Evolutionary conservation across 2,113 vertebrate species (phyloP), one percentile per base, ranked within the genome.

Genomic region (Serinus canaria): DNA sequence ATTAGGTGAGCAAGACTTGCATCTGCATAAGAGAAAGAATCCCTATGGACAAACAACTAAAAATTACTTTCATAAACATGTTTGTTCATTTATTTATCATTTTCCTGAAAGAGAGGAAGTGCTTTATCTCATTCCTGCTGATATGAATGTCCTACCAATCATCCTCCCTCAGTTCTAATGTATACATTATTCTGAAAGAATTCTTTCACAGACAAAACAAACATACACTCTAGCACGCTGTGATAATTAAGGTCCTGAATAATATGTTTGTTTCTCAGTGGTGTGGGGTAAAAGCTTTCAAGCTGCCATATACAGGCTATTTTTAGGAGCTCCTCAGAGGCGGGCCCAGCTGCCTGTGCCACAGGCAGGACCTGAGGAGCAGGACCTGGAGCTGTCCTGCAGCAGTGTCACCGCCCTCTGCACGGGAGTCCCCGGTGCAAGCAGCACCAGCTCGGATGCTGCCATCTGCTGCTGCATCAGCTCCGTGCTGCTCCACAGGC

Each of bases 71-170:
- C 56, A 62, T 67, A 77, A 83, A 63, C 0, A 0, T 77, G n/a
- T 64, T 59, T 89, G 13, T 62, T 68, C 75, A 52, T 79, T 89
- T 91, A 60, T 90, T 91, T 94, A 22, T 47, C 44, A 49, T 78
- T 88, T 92, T 87, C 79, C 90, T 91, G 79, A 70, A 90, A 77
- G 79, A 92, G 20, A 92, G 85, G 85, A 95, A 83, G 79, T 44
- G 47, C 63, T 87, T 95, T 89, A 89, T 91, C 75, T 92, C 70
- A 73, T 95, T 85, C 58, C 78, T 90, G 37, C 58, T 85, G 41
- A 79, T 90, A 89, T 62, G 62, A 80, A 69, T 58, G 35, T 19
- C 59, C 63, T 77, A 50, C 30, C 49, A 33, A 58, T n/a, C 79
- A 93, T 67, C 60, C 70, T 92, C 41, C 46, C 55, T 60, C 63